Base-by-base conservation (phyloP, 2,888 invertebrate species). In the Stictocephala bisonia region DNA sequence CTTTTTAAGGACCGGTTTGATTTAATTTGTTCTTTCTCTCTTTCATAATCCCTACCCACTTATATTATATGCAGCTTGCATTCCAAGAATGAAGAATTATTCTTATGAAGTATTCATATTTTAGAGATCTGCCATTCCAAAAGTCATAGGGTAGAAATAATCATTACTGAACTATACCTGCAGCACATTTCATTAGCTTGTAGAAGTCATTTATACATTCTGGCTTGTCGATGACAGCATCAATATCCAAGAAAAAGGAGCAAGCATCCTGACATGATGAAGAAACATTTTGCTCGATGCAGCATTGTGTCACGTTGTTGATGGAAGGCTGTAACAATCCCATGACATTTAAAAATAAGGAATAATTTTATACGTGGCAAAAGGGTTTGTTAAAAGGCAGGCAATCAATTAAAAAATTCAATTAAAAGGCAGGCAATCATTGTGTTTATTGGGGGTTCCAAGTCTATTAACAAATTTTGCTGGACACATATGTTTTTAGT, bases 141-240 rank as follows among this genome's bases (percentile, higher is more conserved):
- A n/a, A n/a, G n/a, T n/a, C n/a, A n/a, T n/a, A n/a, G n/a, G n/a
- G n/a, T n/a, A n/a, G n/a, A n/a, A n/a, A n/a, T n/a, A n/a, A n/a
- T n/a, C n/a, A n/a, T n/a, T n/a, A n/a, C n/a, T n/a, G n/a, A n/a
- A n/a, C n/a, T n/a, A 26, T 82, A 89, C 90, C 90, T 72, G 94
- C 92, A 0, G 94, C 94, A 81, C 95, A 95, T 81, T 90, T 91
- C 93, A 94, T 93, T 66, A 94, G 85, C 81, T 94, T 94, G 82
- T 93, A 91, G 81, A 94, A 92, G 84, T 94, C 94, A 74, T 89
- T 88, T 81, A 94, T 89, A 82, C 94, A 95, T 81, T 93, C 91
- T 0, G 93, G 91, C 51, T 90, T 88, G 84, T 93, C 91, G 83
- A 93, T 91, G 53, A 94, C 91, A 64, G 90, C 90, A 82, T 94